Percentiles rank a stretch among this genome's conserved stretches.
Conservation (phyloP, 2,797 vertebrate genomes). For the Myripristis murdjan region DNA sequence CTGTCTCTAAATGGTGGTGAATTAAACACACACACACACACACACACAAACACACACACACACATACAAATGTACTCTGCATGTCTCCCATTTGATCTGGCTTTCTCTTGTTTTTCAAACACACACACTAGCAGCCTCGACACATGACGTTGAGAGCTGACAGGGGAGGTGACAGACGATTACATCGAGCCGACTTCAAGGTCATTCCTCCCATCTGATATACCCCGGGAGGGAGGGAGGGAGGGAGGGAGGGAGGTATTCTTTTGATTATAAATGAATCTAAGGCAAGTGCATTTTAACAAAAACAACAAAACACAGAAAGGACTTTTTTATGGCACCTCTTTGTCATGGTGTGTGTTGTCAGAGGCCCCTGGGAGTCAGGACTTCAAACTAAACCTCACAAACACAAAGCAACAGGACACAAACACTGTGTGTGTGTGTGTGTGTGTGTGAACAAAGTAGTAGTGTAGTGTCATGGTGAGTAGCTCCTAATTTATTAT, state of each 20-base stretch:
- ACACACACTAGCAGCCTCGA: not conserved
- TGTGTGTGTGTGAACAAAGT: not conserved
- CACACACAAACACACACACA: too few relatives aligned
- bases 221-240: not conserved
- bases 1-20: conserved; percentile 22
- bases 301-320: not conserved
- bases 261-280: not conserved
- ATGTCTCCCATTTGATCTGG: not conserved
- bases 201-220: conserved; percentile 19
- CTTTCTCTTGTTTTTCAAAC: too few relatives aligned
- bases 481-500: not conserved
- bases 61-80: too few relatives aligned
- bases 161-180: conserved; percentile 32
- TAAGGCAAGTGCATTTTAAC: not conserved
- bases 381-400: conserved; percentile 12
- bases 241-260: not conserved
- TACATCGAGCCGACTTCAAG: conserved; percentile 39
- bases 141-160: conserved; percentile 14
- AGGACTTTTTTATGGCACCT: too few relatives aligned
- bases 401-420: not conserved
- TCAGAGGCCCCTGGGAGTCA: not conserved
- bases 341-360: not conserved
- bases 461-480: not conserved
- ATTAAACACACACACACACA: too few relatives aligned
- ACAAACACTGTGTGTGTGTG: not conserved